Evolutionary conservation across 2,888 invertebrate species (phyloP).

Genomic region (Chydorus sphaericus): DNA sequence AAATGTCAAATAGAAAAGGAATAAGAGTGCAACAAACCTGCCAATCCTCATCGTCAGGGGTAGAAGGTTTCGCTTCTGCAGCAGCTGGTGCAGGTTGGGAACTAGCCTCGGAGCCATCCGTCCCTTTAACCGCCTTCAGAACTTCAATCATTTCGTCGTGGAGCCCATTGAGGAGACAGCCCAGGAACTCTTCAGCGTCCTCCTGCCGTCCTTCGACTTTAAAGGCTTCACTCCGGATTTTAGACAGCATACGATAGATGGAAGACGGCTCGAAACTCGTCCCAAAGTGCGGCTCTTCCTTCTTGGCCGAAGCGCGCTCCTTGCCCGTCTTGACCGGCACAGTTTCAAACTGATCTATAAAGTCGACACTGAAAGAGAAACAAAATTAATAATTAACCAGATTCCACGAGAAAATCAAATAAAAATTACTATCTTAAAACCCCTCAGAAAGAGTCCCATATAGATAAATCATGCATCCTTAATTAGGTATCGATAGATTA

Average conservation of each 20-base stretch:
- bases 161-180: conserved; percentile 78
- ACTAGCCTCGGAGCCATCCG: no score
- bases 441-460: not conserved
- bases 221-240: conserved; percentile 48
- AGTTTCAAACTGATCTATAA: conserved; percentile 61
- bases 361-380: conserved; percentile 45
- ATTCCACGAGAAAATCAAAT: not conserved
- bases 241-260: conserved; percentile 68
- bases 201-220: conserved; percentile 79
- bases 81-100: not conserved
- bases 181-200: conserved; percentile 93
- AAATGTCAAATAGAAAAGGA: not conserved
- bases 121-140: conserved; percentile 12
- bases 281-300: conserved; percentile 32
- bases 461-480: not conserved
- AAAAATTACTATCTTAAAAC: not conserved
- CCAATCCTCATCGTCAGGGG: conserved; percentile 6
- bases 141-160: conserved; percentile 95
- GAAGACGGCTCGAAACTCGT: conserved; percentile 79
- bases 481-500: conserved; percentile 8
- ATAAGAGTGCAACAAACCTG: not conserved
- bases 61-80: not conserved
- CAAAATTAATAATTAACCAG: not conserved
- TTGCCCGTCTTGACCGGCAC: conserved; percentile 35
- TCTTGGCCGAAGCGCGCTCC: conserved; percentile 11